A percentile compares a stretch with the other conserved stretches of the same genome.
phyloP scores from a whole-genome alignment of 1,140 invertebrate species.

The Megathymus violae region DNA sequence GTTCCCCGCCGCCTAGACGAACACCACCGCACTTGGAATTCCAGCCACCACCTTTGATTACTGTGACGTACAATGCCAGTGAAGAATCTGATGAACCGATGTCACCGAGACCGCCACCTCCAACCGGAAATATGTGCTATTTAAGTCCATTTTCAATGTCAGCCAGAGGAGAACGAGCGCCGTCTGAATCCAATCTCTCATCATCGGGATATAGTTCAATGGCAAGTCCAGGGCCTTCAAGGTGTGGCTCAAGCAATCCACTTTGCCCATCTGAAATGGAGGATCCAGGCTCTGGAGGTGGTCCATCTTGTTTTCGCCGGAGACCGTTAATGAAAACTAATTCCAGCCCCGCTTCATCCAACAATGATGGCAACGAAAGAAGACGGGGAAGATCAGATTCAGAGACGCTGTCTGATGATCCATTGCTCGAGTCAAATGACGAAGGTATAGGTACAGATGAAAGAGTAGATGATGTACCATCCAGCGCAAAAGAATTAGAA shows the following conservation, averaged over 20 bases:
- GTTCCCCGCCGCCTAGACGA: conserved; percentile 86
- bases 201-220: conserved; percentile 93
- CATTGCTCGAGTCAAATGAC: conserved; percentile 87
- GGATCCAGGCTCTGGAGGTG: conserved; percentile 84
- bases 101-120: conserved; percentile 83
- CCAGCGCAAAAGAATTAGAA: conserved; percentile 87
- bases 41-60: conserved; percentile 88
- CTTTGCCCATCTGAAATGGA: conserved; percentile 89
- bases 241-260: conserved; percentile 91
- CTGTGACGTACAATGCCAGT: conserved; percentile 89
- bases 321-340: conserved; percentile 83
- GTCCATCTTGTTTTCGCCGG: conserved; percentile 80
- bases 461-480: conserved; percentile 86
- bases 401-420: conserved; percentile 88
- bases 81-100: conserved; percentile 90
- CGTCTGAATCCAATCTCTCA: conserved; percentile 91
- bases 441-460: conserved; percentile 89
- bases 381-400: conserved; percentile 86
- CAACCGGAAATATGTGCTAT: conserved; percentile 87
- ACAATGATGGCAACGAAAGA: conserved; percentile 76
- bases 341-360: conserved; percentile 73
- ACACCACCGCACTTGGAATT: conserved; percentile 86
- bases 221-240: conserved; percentile 90
- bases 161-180: conserved; percentile 87
- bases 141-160: conserved; percentile 90